Evolutionary conservation across 1,140 invertebrate species (phyloP).

Genomic region (Protaetia brevitarsis): DNA sequence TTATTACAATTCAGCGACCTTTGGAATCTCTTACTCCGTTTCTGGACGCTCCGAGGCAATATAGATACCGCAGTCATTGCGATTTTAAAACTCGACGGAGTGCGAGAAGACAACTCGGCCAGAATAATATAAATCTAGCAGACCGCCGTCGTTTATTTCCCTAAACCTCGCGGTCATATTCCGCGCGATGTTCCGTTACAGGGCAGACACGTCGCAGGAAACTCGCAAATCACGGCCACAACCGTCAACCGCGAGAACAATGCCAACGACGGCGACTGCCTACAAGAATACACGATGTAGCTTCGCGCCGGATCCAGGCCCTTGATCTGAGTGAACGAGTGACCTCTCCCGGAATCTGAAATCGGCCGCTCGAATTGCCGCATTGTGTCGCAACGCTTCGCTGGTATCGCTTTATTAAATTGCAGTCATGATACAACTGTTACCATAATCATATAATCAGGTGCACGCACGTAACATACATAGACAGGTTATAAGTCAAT

Average conservation of each 20-base stretch:
- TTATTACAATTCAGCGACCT: too few relatives aligned
- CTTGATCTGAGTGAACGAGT: not conserved
- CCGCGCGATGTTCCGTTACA: constrained; percentile 7
- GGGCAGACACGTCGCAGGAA: constrained; percentile 4
- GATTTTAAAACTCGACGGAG: not conserved
- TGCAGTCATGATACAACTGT: too few relatives aligned
- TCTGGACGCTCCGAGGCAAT: too few relatives aligned
- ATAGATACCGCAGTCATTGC: not conserved
- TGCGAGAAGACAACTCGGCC: not conserved
- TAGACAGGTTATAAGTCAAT: too few relatives aligned
- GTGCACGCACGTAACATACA: too few relatives aligned
- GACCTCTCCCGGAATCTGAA: constrained; percentile 3
- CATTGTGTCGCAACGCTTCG: too few relatives aligned
- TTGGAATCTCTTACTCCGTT: too few relatives aligned
- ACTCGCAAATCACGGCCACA: not conserved
- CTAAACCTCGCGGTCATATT: constrained; percentile 8
- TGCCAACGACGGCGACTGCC: not conserved
- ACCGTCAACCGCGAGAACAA: too few relatives aligned
- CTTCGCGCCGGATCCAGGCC: not conserved
- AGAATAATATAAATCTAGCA: constrained; percentile 8
- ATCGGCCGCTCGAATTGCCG: too few relatives aligned
- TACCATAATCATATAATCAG: too few relatives aligned
- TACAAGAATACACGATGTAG: not conserved
- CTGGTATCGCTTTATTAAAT: too few relatives aligned
- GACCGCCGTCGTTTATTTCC: not conserved